Conservation (phyloP, 2,888 invertebrate genomes). For the Nomada fucata region DNA sequence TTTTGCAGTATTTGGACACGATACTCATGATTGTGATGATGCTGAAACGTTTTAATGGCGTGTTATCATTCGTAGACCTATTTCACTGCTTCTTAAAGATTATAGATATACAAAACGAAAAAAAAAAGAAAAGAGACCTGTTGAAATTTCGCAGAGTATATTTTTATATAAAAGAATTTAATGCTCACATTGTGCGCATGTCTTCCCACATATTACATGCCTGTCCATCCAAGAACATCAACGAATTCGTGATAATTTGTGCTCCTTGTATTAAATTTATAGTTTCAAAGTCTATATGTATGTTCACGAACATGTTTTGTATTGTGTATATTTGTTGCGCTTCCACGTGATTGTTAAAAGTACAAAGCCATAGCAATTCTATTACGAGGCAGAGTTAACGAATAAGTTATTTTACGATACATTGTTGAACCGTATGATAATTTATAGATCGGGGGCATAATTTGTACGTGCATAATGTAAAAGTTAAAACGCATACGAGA, state of each 20-base stretch:
- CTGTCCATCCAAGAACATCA: constrained; percentile 22
- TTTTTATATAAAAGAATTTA: constrained; percentile 69
- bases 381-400: constrained; percentile 14
- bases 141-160: constrained; percentile 72
- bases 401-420: constrained; percentile 29
- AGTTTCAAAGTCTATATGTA: constrained; percentile 12
- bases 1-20: constrained; percentile 94
- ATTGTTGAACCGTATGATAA: constrained; percentile 27
- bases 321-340: constrained; percentile 35
- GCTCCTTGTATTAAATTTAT: constrained; percentile 46
- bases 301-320: constrained; percentile 29
- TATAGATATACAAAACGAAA: constrained; percentile 30
- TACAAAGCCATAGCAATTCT: constrained; percentile 44
- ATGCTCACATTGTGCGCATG: constrained; percentile 51
- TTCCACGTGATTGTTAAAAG: constrained; percentile 47
- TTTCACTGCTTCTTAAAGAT: constrained; percentile 62
- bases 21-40: constrained; percentile 93
- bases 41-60: constrained; percentile 90
- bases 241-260: constrained; percentile 29
- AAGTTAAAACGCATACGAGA: constrained; percentile 39
- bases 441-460: constrained; percentile 43
- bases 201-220: constrained; percentile 61
- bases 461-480: constrained; percentile 19
- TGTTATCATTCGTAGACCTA: constrained; percentile 47
- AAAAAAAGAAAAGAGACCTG: constrained; percentile 50